Evolutionary conservation across 2,888 invertebrate species (phyloP).

Genomic region (Scaptomyza tumidula): DNA sequence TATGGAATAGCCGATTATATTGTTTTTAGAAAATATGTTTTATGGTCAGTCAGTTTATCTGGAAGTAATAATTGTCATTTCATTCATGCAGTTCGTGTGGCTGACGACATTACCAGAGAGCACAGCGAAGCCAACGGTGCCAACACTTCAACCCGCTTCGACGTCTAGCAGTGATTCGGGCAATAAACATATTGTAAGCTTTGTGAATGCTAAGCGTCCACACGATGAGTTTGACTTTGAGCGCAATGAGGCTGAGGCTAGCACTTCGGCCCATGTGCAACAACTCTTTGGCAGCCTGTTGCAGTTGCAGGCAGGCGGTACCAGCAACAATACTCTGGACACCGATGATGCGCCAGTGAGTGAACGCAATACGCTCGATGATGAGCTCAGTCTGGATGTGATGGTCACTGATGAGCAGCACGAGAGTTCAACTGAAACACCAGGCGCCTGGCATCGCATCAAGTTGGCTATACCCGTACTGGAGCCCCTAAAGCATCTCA

Average conservation of each 20-base stretch:
- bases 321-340: conserved; percentile 45
- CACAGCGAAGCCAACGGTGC: conserved; percentile 43
- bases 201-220: conserved; percentile 55
- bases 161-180: conserved; percentile 30
- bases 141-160: conserved; percentile 33
- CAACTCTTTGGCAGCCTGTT: conserved; percentile 67
- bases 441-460: conserved; percentile 71
- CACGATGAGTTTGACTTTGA: conserved; percentile 73
- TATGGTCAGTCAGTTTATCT: conserved; percentile 39
- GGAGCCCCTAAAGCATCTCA: conserved; percentile 81
- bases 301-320: conserved; percentile 57
- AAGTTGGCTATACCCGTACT: conserved; percentile 79
- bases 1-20: conserved; percentile 65
- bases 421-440: conserved; percentile 57
- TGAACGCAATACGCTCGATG: conserved; percentile 69
- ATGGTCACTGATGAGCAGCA: conserved; percentile 66
- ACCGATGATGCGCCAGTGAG: conserved; percentile 69
- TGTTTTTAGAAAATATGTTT: conserved; percentile 18
- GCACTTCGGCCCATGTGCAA: conserved; percentile 56
- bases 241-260: conserved; percentile 60
- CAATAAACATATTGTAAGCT: conserved; percentile 71
- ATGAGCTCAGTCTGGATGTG: conserved; percentile 52
- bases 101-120: conserved; percentile 31
- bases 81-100: conserved; percentile 52
- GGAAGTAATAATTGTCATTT: conserved; percentile 21